phyloP scores from a whole-genome alignment of 2,797 vertebrate genomes.

The Menidia menidia region DNA sequence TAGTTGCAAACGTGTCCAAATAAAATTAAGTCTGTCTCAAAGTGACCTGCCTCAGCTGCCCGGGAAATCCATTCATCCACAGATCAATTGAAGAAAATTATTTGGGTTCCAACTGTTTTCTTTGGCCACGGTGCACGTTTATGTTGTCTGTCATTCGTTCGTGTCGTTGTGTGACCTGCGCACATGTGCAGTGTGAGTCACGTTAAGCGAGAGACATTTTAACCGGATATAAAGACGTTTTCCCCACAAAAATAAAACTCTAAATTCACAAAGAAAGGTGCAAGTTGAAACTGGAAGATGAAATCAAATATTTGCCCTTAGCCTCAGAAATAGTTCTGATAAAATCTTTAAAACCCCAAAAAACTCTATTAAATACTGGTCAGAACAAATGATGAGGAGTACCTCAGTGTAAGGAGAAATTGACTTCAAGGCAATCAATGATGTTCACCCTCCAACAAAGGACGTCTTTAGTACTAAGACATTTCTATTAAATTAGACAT shows the following conservation, averaged over 20 bases:
- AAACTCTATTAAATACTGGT: neutral
- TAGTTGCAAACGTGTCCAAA: neutral
- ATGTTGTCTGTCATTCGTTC: rapidly evolving
- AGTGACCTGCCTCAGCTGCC: neutral
- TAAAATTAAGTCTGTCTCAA: neutral
- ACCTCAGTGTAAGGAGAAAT: too few relatives aligned
- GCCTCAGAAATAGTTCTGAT: neutral
- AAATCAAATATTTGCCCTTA: neutral
- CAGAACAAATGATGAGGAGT: too few relatives aligned
- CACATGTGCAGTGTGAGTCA: slow-evolving; percentile 22
- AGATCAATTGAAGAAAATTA: neutral
- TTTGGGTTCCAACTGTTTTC: neutral
- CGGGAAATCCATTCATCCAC: neutral
- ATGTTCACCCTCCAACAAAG: too few relatives aligned
- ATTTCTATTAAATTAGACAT: too few relatives aligned
- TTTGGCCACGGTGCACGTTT: too few relatives aligned
- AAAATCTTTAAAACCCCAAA: neutral
- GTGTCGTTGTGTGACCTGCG: neutral
- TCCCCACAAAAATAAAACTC: slow-evolving; percentile 54
- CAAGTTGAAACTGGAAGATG: neutral
- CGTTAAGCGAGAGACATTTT: neutral
- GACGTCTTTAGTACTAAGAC: too few relatives aligned
- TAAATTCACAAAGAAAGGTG: neutral
- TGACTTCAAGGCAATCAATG: too few relatives aligned
- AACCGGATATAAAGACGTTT: neutral